phyloP scores from a whole-genome alignment of 2,797 vertebrate species.

The Enteromius anoplus region DNA sequence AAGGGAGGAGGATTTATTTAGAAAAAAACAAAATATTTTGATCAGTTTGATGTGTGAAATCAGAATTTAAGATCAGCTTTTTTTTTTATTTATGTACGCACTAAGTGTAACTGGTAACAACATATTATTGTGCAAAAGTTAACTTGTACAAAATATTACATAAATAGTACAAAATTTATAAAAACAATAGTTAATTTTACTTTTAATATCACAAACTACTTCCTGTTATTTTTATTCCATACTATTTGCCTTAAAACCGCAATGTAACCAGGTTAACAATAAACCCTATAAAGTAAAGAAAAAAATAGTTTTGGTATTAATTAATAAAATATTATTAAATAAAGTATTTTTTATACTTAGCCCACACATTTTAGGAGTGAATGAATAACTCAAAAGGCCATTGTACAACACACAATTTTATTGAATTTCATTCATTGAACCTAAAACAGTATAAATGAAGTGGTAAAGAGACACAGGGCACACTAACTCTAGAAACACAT shows the following conservation, averaged over 20 bases:
- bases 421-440: slow-evolving; percentile 65
- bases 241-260: not conserved
- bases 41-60: not conserved
- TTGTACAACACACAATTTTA: slow-evolving; percentile 42
- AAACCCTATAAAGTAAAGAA: not conserved
- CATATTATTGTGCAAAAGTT: not conserved
- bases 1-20: not conserved
- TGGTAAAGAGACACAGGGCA: slow-evolving; percentile 58
- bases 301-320: not conserved
- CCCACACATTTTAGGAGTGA: not conserved
- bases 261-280: not conserved
- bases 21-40: not conserved
- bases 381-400: not conserved
- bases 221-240: not conserved
- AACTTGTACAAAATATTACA: too few species aligned
- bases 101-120: not conserved
- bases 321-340: not conserved
- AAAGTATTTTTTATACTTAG: not conserved
- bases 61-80: not conserved
- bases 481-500: slow-evolving; percentile 50
- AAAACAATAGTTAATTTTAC: too few species aligned
- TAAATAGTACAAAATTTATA: too few species aligned
- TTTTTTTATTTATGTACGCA: not conserved
- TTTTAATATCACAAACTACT: not conserved
- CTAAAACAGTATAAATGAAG: slow-evolving; percentile 75